phyloP scores from a whole-genome alignment of 2,888 invertebrate species.

The Anthrax anthrax region DNA sequence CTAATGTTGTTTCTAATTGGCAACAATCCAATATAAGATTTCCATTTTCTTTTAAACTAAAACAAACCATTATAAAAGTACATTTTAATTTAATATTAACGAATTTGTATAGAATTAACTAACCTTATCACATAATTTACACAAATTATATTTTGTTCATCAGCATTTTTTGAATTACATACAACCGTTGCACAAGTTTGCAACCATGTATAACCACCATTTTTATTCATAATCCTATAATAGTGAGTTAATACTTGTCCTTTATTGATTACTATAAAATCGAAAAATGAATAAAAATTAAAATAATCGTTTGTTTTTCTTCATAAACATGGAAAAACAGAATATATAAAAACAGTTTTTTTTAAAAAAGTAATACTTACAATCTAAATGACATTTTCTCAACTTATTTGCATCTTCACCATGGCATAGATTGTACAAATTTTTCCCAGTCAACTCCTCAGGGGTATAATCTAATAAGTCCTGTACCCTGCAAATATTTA shows the following conservation, averaged over 20 bases:
- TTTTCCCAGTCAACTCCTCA: conserved; percentile 86
- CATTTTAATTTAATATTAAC: conserved; percentile 7
- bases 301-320: conserved; percentile 6
- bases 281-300: conserved; percentile 2
- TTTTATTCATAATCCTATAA: conserved; percentile 91
- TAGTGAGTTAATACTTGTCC: conserved; percentile 94
- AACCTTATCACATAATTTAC: conserved; percentile 95
- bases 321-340: not conserved
- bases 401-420: conserved; percentile 90
- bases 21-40: conserved; percentile 89
- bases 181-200: conserved; percentile 95
- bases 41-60: conserved; percentile 52
- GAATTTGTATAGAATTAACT: conserved; percentile 14
- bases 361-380: conserved; percentile 54
- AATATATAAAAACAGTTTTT: not conserved
- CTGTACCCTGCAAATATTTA: conserved; percentile 51
- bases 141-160: conserved; percentile 94
- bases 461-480: conserved; percentile 86
- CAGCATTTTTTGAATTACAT: conserved; percentile 87
- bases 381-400: conserved; percentile 86
- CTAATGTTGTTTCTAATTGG: conserved; percentile 70
- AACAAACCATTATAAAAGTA: not conserved
- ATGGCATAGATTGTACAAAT: conserved; percentile 87
- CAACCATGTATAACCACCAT: conserved; percentile 91
- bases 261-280: conserved; percentile 77